Evolutionary conservation across 2,113 vertebrate genomes (phyloP).

Genomic region (Pao palembangensis): DNA sequence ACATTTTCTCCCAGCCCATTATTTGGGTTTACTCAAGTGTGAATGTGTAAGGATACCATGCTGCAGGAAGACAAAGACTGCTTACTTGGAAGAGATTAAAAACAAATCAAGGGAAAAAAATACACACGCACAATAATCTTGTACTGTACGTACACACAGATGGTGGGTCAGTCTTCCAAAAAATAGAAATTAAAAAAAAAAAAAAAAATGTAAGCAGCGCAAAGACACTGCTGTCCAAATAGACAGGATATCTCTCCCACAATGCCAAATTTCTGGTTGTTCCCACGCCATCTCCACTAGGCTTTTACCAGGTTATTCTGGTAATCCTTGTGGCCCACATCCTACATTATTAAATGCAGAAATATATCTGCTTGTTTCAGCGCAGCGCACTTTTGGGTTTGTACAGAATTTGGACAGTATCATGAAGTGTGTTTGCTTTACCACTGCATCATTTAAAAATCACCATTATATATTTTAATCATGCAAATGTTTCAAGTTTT

Average conservation of each 20-base stretch:
- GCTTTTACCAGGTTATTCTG: conserved; percentile 35
- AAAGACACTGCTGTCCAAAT: conserved; percentile 51
- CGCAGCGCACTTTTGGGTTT: conserved; percentile 9
- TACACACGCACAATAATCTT: conserved; percentile 39
- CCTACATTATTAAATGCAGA: conserved; percentile 21
- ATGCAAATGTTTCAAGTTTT: conserved; percentile 1
- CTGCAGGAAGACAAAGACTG: conserved; percentile 29
- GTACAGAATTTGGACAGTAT: conserved; percentile 3
- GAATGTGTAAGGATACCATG: conserved; percentile 34
- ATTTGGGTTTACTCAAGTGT: conserved; percentile 43
- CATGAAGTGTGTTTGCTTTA: conserved; percentile 3
- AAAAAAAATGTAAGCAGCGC: conserved; percentile 39
- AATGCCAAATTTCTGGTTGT: conserved; percentile 44
- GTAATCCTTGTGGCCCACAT: conserved; percentile 11
- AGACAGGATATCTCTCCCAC: conserved; percentile 50
- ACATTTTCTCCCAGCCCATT: conserved; percentile 45
- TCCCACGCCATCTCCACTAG: conserved; percentile 39
- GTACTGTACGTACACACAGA: conserved; percentile 57
- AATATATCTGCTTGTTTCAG: conserved; percentile 7
- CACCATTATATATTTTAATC: no score
- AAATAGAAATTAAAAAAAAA: conserved; percentile 26
- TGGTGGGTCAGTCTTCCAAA: conserved; percentile 61
- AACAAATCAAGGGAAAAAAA: conserved; percentile 3
- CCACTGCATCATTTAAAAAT: no score
- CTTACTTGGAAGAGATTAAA: conserved; percentile 32